Evolutionary conservation across 2,113 vertebrate species (phyloP), one percentile per base, ranked within the genome.

Genomic region (Petrocephalus microphthalmus): DNA sequence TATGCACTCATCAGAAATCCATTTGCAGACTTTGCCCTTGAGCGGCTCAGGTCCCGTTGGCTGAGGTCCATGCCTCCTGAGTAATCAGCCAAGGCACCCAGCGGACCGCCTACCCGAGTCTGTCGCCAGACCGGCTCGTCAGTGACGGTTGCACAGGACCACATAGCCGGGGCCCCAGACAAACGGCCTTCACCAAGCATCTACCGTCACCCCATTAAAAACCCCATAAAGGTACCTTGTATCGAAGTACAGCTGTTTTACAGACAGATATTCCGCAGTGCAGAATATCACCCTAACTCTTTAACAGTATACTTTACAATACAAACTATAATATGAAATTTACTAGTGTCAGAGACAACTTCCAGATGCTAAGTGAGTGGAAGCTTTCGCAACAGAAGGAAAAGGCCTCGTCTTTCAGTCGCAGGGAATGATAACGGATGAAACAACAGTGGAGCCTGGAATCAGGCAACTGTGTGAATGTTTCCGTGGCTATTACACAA

Each of bases 1-100:
- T 33, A 33, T 85, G 52, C 20, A 37, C 53, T 42, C 29, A 60
- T 60, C 85, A 57, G 22, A 45, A 60, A 60, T 42, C 56, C 51
- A 86, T 86, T 86, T 57, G 19, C 53, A 22, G 85, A 7, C 10
- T 60, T 22, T 86, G 53, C 33, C 85, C 56, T 86, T 86, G 4
- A 60, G 15, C 19, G 33, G 3, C 37, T 82, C 67, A 37, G 7
- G 53, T 82, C 37, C 74, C 29, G 88, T 86, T 60, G 53, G 88
- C 83, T 17, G 84, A 64, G 45, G 45, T 78, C 60, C 29, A 67
- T 49, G 64, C 53, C 52, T 89, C 67, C 86, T 49, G 83, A 87
- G 49, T 89, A 90, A 90, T 89, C 87, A 86, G 83, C 74, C 87
- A 25, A 88, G 56, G 54, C 84, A 88, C 88, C 83, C 57, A 89